These are phyloP conservation scores for Pterostichus niger DNA, from an alignment of 2,888 invertebrate genomes.

Conservation along the genomic window DNA sequence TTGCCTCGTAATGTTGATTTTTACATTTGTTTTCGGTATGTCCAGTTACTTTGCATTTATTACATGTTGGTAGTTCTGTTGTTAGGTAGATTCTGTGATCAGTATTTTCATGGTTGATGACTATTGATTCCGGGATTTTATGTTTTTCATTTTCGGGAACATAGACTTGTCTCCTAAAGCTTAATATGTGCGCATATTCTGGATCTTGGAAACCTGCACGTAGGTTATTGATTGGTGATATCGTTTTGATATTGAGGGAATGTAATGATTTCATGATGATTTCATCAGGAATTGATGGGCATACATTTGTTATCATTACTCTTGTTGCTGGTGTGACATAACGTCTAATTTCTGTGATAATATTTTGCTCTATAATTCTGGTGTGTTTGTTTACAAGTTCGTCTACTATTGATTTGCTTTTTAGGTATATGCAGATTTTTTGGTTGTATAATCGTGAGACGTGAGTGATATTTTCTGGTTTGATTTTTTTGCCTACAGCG, in stretches of 20 bases:
- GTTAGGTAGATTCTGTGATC: conserved; percentile 12
- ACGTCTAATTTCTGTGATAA: no score
- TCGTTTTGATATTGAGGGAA: conserved; percentile 8
- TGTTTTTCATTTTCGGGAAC: neutral
- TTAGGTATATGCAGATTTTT: neutral
- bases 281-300: no score
- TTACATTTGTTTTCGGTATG: conserved; percentile 2
- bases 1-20: neutral
- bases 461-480: conserved; percentile 53
- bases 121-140: neutral
- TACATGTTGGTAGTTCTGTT: neutral
- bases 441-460: conserved; percentile 36
- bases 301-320: no score
- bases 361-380: no score
- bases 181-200: neutral
- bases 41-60: neutral
- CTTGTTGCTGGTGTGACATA: no score
- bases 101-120: neutral
- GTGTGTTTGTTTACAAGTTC: no score
- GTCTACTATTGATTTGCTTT: no score
- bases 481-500: conserved; percentile 44
- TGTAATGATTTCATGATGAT: no score
- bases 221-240: neutral
- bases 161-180: neutral
- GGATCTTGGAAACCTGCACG: neutral